These are phyloP conservation scores for Gobio occitaniae DNA, from an alignment of 2,797 vertebrate species.

Conservation along the genomic window DNA sequence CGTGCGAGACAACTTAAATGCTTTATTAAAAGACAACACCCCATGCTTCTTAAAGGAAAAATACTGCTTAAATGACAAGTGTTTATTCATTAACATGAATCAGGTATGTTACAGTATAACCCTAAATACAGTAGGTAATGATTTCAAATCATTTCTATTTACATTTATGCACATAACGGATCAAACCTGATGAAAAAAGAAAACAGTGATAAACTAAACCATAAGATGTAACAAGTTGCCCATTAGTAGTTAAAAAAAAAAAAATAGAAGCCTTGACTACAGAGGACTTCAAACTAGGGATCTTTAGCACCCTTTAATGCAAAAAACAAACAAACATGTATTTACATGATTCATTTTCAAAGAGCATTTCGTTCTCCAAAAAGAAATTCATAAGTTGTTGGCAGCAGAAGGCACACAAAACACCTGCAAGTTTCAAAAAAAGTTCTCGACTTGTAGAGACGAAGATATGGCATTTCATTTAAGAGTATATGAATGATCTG, in stretches of 20 bases:
- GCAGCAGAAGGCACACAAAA: not conserved
- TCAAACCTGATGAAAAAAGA: constrained; percentile 8
- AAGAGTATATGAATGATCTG: constrained; percentile 59
- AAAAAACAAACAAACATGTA: not conserved
- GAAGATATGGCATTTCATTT: not conserved
- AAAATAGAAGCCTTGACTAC: not conserved
- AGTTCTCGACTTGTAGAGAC: not conserved
- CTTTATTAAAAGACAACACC: not conserved
- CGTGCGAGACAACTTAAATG: not conserved
- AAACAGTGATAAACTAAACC: constrained; percentile 21
- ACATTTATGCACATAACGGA: constrained; percentile 30
- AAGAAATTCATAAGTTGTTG: not conserved
- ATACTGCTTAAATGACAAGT: not conserved
- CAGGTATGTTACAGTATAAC: constrained; percentile 25
- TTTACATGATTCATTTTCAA: not conserved
- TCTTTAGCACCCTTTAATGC: not conserved
- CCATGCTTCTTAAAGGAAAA: not conserved
- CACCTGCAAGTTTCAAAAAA: not conserved
- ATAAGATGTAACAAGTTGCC: not conserved
- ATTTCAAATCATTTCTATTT: constrained; percentile 35
- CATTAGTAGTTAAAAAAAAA: not conserved
- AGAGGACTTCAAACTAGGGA: not conserved
- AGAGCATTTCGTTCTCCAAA: not conserved
- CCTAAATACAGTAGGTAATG: constrained; percentile 28
- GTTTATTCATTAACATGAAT: constrained; percentile 42